These are phyloP conservation scores for Mantis religiosa DNA, from an alignment of 2,888 invertebrate species.

Conservation along the genomic window DNA sequence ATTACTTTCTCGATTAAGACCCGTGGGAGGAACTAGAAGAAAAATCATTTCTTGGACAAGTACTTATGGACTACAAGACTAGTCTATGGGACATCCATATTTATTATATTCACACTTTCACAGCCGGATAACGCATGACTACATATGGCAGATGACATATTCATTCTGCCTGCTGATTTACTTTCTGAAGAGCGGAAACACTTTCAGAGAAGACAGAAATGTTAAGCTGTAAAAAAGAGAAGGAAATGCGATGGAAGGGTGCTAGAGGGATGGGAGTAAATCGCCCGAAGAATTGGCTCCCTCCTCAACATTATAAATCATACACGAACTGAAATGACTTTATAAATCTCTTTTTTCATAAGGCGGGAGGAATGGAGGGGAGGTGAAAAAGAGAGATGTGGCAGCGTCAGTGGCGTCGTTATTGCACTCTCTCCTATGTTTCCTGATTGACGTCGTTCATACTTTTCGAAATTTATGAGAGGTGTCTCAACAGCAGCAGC, in stretches of 20 bases:
- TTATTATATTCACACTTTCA: background rate
- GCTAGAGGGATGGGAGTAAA: background rate
- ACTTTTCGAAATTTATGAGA: background rate
- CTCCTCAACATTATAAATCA: conserved; percentile 6
- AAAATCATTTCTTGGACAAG: background rate
- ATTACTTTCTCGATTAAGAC: no score
- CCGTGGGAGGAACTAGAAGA: background rate
- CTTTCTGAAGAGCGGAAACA: background rate
- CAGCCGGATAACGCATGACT: background rate
- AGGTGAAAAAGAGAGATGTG: background rate
- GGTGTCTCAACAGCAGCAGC: no score
- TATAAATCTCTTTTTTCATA: background rate
- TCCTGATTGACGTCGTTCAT: background rate
- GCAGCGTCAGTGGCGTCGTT: background rate
- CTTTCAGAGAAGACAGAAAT: background rate
- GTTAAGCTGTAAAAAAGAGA: background rate
- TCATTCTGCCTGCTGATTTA: background rate
- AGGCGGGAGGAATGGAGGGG: background rate
- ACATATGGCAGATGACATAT: background rate
- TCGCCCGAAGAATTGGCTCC: background rate
- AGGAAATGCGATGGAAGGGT: background rate
- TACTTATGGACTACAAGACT: background rate
- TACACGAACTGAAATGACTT: background rate
- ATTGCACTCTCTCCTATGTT: background rate
- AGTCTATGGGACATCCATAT: background rate